Evolutionary conservation across 2,113 vertebrate genomes (phyloP).

Genomic region (Menura novaehollandiae): DNA sequence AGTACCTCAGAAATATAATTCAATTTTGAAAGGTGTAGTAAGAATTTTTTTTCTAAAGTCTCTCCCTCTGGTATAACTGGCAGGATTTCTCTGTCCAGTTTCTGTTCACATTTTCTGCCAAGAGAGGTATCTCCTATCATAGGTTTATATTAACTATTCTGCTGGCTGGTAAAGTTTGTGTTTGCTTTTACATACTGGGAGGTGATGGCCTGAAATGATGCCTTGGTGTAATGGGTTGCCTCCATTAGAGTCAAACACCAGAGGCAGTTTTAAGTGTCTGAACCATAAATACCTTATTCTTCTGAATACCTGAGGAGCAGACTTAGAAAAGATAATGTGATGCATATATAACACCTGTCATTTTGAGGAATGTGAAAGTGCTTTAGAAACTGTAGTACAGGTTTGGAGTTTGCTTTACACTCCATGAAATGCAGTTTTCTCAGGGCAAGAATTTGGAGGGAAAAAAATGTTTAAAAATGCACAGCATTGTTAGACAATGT

Average conservation of each 20-base stretch:
- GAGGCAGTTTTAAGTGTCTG: neutral
- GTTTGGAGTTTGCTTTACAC: neutral
- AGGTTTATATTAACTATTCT: neutral
- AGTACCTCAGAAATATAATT: neutral
- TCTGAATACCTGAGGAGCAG: neutral
- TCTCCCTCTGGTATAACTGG: neutral
- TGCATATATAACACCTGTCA: neutral
- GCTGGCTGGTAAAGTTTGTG: neutral
- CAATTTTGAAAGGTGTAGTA: neutral
- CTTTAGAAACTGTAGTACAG: neutral
- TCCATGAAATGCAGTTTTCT: neutral
- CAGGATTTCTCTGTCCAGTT: neutral
- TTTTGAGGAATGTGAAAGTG: neutral
- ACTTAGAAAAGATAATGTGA: neutral
- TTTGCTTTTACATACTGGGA: neutral
- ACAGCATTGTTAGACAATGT: neutral
- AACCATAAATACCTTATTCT: neutral
- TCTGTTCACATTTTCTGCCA: neutral
- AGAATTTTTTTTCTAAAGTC: neutral
- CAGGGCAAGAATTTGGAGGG: neutral
- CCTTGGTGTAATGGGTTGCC: neutral
- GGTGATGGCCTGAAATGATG: neutral
- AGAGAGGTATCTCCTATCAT: neutral
- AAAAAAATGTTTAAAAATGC: neutral
- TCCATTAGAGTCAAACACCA: neutral